Evolutionary conservation across 1,140 invertebrate genomes (phyloP).

Genomic region (Aphelenchoides avenae): DNA sequence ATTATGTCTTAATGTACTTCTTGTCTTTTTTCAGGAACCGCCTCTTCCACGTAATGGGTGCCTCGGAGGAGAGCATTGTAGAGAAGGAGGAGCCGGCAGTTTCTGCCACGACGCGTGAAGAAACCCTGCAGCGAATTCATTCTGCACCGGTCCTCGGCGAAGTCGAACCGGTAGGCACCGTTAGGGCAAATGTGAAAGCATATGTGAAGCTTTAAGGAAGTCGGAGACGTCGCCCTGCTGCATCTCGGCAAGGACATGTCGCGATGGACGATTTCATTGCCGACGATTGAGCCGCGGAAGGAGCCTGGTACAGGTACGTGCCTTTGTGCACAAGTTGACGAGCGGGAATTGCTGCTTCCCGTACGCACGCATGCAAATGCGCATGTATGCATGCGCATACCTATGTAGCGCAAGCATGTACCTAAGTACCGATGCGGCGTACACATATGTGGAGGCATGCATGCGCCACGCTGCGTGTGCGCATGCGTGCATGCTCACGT

Average conservation of each 20-base stretch:
- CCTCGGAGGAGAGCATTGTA: slow-evolving; percentile 14
- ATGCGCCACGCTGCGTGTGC: no score
- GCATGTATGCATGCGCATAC: no score
- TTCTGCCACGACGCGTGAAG: neutral
- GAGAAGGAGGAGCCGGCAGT: slow-evolving; percentile 6
- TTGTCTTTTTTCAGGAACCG: slow-evolving; percentile 30
- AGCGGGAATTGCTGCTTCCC: no score
- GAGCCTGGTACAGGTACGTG: slow-evolving; percentile 9
- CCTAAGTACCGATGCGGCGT: no score
- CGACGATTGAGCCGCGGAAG: slow-evolving; percentile 27
- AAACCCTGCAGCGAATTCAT: no score
- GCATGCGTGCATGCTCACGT: no score
- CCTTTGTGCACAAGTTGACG: no score
- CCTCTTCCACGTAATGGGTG: slow-evolving; percentile 21
- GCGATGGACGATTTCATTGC: slow-evolving; percentile 37
- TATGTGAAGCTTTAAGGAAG: slow-evolving; percentile 18
- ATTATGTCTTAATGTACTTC: no score
- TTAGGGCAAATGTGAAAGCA: slow-evolving; percentile 10
- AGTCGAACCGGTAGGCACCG: slow-evolving; percentile 13
- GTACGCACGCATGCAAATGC: no score
- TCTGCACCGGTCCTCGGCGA: no score
- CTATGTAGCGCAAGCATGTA: no score
- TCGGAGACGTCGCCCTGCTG: slow-evolving; percentile 12
- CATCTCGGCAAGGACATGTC: slow-evolving; percentile 34
- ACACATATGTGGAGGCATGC: no score